Percentiles rank a stretch among this genome's conserved stretches.
Evolutionary conservation across 2,113 vertebrate genomes (phyloP).

Genomic region (Cottus gobio): DNA sequence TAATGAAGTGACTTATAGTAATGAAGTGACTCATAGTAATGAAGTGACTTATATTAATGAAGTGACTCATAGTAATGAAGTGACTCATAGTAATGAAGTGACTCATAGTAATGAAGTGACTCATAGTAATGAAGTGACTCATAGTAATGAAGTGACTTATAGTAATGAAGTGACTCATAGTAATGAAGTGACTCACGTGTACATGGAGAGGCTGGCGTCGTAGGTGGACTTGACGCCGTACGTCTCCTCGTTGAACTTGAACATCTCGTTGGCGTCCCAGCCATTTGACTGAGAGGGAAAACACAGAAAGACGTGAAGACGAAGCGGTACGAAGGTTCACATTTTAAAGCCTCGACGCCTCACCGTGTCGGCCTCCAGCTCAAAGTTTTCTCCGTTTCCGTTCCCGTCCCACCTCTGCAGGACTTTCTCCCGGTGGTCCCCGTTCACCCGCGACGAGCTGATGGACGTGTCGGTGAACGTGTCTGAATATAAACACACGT

Average conservation of each 20-base stretch:
- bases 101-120: too few species aligned
- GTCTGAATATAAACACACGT: constrained; percentile 60
- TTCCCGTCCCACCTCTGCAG: constrained; percentile 90
- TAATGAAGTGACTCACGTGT: constrained; percentile 83
- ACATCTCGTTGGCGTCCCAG: constrained; percentile 92
- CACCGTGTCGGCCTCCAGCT: constrained; percentile 87
- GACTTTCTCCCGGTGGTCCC: constrained; percentile 90
- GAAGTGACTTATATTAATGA: too few species aligned
- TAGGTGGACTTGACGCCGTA: constrained; percentile 91
- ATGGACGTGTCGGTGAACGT: constrained; percentile 90
- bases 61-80: too few species aligned
- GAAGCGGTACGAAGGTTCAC: too few species aligned
- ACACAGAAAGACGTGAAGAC: too few species aligned
- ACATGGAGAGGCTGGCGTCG: constrained; percentile 89
- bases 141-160: too few species aligned
- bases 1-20: too few species aligned
- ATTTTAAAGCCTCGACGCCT: neutral
- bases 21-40: too few species aligned
- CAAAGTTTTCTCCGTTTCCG: constrained; percentile 88
- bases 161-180: too few species aligned
- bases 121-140: too few species aligned
- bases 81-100: too few species aligned
- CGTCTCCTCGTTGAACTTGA: constrained; percentile 89
- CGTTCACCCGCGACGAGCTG: constrained; percentile 85
- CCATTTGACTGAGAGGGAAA: constrained; percentile 84